Conservation (phyloP, 2,113 vertebrate genomes). For the Ploceus nigricollis region DNA sequence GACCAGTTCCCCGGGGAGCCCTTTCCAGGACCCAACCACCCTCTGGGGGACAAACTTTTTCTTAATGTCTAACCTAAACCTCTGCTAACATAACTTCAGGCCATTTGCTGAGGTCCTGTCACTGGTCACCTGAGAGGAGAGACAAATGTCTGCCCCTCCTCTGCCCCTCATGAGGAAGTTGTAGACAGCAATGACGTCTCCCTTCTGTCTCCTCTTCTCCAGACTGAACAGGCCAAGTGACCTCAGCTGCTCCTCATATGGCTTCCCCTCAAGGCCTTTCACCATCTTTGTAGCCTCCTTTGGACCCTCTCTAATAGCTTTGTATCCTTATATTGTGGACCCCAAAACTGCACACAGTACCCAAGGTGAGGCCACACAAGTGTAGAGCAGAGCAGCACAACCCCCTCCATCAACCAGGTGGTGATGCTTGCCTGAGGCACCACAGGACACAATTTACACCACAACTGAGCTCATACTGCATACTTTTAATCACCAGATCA, state of each 20-base stretch:
- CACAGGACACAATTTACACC: background rate
- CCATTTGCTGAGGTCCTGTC: background rate
- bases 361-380: no score
- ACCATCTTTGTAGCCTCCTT: background rate
- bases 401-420: no score
- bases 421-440: background rate
- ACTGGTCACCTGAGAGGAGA: background rate
- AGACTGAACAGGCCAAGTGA: background rate
- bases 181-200: background rate
- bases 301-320: background rate
- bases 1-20: background rate
- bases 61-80: background rate
- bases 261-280: background rate
- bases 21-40: rapidly evolving
- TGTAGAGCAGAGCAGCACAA: background rate
- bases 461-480: background rate
- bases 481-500: background rate
- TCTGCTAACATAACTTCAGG: background rate
- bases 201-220: background rate
- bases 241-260: rapidly evolving
- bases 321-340: no score
- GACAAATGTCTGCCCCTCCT: background rate
- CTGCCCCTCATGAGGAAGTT: background rate
- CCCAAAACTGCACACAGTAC: background rate
- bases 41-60: rapidly evolving